Percentiles rank a stretch among this genome's conserved stretches.
Evolutionary conservation across 1,140 invertebrate genomes (phyloP).

Genomic region (Calephelis virginiensis): DNA sequence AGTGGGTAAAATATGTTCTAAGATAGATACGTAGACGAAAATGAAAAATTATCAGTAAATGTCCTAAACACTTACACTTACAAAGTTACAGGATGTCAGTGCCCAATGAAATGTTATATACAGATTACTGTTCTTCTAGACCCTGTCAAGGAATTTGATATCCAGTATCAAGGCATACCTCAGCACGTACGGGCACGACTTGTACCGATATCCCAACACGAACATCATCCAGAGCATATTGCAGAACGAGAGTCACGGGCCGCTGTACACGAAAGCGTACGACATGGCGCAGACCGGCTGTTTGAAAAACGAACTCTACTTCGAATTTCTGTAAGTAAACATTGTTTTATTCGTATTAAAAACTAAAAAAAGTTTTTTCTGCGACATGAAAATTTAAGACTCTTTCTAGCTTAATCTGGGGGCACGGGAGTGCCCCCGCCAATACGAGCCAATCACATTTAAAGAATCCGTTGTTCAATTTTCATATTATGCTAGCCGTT

Average conservation of each 20-base stretch:
- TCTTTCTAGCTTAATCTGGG: background rate
- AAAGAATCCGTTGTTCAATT: too few relatives aligned
- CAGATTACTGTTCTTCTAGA: slow-evolving; percentile 34
- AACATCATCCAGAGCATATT: slow-evolving; percentile 64
- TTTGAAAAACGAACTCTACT: slow-evolving; percentile 61
- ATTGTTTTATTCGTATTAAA: background rate
- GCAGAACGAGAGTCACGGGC: slow-evolving; percentile 57
- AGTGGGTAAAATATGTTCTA: too few relatives aligned
- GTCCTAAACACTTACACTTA: too few relatives aligned
- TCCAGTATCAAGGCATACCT: slow-evolving; percentile 49
- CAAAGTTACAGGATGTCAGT: too few relatives aligned
- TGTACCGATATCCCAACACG: slow-evolving; percentile 58
- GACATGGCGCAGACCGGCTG: slow-evolving; percentile 47
- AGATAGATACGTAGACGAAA: too few relatives aligned
- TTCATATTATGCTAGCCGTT: too few relatives aligned
- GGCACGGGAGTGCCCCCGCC: too few relatives aligned
- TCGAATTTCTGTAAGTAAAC: slow-evolving; percentile 67
- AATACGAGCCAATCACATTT: too few relatives aligned
- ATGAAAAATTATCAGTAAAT: too few relatives aligned
- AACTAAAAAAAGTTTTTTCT: too few relatives aligned
- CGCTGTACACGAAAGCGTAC: slow-evolving; percentile 52
- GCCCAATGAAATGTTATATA: too few relatives aligned
- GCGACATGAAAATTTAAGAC: background rate
- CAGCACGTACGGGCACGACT: slow-evolving; percentile 54
- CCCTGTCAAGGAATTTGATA: slow-evolving; percentile 46